Conservation (phyloP, 2,888 invertebrate species). For the Pandemis heparana region DNA sequence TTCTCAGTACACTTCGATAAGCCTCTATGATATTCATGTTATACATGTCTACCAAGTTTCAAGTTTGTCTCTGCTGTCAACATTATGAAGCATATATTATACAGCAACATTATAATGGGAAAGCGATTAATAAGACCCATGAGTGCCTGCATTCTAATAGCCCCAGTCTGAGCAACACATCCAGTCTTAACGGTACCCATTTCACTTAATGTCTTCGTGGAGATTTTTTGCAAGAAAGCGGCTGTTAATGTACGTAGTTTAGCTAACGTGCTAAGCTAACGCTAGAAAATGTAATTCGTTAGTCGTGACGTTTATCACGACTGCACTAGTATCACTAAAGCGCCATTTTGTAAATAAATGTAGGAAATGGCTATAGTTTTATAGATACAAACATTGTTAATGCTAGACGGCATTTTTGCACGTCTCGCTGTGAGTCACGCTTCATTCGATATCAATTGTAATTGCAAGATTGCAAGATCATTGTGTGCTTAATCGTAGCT, state of each 20-base stretch:
- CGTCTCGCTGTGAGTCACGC: constrained; percentile 54
- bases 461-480: constrained; percentile 8
- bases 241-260: constrained; percentile 8
- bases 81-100: too few relatives aligned
- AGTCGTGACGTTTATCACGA: constrained; percentile 24
- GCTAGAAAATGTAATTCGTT: constrained; percentile 21
- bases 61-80: too few relatives aligned
- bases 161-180: not conserved
- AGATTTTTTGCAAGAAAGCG: constrained; percentile 16
- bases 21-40: too few relatives aligned
- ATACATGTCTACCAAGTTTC: too few relatives aligned
- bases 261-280: constrained; percentile 6
- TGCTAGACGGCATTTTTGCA: constrained; percentile 64
- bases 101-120: too few relatives aligned
- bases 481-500: constrained; percentile 2
- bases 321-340: constrained; percentile 21
- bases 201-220: not conserved
- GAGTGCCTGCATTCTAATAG: not conserved
- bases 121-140: not conserved
- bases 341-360: constrained; percentile 34
- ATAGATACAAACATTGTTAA: constrained; percentile 28
- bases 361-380: constrained; percentile 30
- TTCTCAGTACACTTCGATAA: too few relatives aligned
- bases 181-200: not conserved
- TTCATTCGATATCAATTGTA: constrained; percentile 8